phyloP scores from a whole-genome alignment of 2,113 vertebrate genomes.

The Lepidothrix coronata region DNA sequence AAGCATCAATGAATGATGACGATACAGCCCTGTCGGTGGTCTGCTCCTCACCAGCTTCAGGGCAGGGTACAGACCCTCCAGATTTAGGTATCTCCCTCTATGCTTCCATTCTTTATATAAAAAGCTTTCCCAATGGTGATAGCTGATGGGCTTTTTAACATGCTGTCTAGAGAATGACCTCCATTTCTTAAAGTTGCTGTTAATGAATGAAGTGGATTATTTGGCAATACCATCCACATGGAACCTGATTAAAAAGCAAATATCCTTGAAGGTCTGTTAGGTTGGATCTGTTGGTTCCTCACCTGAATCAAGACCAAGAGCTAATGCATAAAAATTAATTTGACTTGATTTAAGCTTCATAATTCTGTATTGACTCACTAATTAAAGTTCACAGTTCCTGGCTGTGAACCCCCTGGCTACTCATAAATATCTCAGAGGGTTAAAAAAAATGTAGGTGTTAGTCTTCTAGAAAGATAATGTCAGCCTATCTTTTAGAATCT shows the following conservation, averaged over 20 bases:
- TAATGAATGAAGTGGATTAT: not conserved
- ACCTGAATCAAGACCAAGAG: not conserved
- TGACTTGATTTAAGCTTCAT: conserved; percentile 32
- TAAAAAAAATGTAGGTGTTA: conserved; percentile 40
- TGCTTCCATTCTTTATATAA: not conserved
- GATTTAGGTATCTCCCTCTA: not conserved
- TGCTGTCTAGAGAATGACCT: not conserved
- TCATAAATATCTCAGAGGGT: conserved; percentile 53
- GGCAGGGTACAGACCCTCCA: not conserved
- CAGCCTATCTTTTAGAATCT: conserved; percentile 37
- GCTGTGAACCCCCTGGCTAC: conserved; percentile 49
- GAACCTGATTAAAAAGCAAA: conserved; percentile 8
- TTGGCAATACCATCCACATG: not conserved
- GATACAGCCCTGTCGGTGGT: not conserved
- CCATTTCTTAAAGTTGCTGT: not conserved
- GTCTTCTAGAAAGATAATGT: conserved; percentile 24
- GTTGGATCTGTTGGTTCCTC: not conserved
- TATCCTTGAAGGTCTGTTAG: not conserved
- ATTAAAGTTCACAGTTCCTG: conserved; percentile 65
- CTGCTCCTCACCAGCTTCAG: not conserved
- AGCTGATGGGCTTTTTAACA: not conserved
- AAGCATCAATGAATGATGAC: not conserved
- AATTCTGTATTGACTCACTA: conserved; percentile 55
- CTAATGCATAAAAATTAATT: conserved; percentile 32
- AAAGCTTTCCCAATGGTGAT: not conserved